A percentile compares a stretch with the other conserved stretches of the same genome.
These are phyloP conservation scores for Phylloscopus whistleri DNA, from an alignment of 2,113 vertebrate genomes.

Conservation along the genomic window DNA sequence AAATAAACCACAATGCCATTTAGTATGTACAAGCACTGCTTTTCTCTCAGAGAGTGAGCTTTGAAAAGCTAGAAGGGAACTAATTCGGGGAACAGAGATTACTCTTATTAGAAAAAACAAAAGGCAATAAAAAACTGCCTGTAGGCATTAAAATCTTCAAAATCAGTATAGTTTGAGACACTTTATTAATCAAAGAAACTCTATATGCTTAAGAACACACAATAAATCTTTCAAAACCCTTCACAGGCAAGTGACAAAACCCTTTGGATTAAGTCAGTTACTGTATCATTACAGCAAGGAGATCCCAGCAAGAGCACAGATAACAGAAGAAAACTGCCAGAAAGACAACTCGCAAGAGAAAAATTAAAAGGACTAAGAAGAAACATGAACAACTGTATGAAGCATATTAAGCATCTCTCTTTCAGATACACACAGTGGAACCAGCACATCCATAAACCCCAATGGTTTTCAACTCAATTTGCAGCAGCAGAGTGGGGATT, in stretches of 20 bases:
- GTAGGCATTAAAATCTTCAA: neutral
- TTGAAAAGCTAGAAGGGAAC: neutral
- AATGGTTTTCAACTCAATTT: neutral
- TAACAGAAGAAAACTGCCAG: neutral
- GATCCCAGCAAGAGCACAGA: neutral
- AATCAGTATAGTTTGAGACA: neutral
- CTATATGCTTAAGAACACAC: neutral
- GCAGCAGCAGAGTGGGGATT: neutral
- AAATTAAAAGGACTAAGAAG: neutral
- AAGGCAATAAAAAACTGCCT: neutral
- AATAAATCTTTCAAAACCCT: neutral
- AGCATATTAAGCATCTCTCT: neutral
- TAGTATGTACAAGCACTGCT: neutral
- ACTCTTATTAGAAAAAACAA: neutral
- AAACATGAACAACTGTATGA: neutral
- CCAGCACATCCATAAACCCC: neutral
- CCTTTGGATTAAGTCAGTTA: neutral
- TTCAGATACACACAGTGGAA: neutral
- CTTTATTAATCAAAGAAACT: neutral
- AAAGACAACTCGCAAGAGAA: neutral
- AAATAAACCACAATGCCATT: neutral
- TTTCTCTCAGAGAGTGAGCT: neutral
- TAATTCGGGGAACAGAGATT: neutral
- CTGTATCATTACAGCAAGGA: neutral
- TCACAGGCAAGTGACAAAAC: neutral